Base-by-base conservation (phyloP, 2,113 vertebrate species). In the Cyprinodon brontotheroides region DNA sequence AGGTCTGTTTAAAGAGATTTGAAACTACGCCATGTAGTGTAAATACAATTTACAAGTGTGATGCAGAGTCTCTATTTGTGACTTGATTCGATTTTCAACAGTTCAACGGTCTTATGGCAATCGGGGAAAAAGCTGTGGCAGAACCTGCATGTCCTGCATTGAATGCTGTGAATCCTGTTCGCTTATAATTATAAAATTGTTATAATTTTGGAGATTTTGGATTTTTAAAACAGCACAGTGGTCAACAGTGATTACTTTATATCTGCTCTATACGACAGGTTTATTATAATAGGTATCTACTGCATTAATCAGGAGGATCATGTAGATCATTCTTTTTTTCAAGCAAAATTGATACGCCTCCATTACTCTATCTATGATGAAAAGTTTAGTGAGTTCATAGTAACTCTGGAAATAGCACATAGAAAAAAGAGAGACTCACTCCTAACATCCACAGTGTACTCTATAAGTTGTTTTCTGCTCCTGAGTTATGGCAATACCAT, bases 401-500 rank as follows among this genome's bases (percentile, higher is more conserved):
- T 47, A 53, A 22, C 70, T 48, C 61, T 15, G 88, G 80, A 87
- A 89, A 70, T 1, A 29, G 38, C 68, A 38, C 29, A 29, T 69
- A 62, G 75, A 80, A 78, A 81, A 78, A 89, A 77, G 48, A 70
- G 66, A 64, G 71, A 61, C 60, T 70, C 57, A 6, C 60, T 50
- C 75, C 74, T 63, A 75, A 75, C 76, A 76, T 74, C 68, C 77
- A 68, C 88, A 72, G 64, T 80, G 65, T 79, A 81, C 76, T 74
- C 70, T 81, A 75, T 75, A 74, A 75, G 87, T 83, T 85, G 81
- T 86, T 83, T 88, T 87, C 79, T 73, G 65, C 73, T 73, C 40
- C 43, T 89, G 92, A 92, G 80, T 87, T 91, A 93, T 89, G 75
- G 77, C 86, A 78, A 80, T 64, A 80, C 88, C 85, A 75, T 74